Evolutionary conservation across 2,888 invertebrate genomes (phyloP).

Genomic region (Nematopogon swammerdamellus): DNA sequence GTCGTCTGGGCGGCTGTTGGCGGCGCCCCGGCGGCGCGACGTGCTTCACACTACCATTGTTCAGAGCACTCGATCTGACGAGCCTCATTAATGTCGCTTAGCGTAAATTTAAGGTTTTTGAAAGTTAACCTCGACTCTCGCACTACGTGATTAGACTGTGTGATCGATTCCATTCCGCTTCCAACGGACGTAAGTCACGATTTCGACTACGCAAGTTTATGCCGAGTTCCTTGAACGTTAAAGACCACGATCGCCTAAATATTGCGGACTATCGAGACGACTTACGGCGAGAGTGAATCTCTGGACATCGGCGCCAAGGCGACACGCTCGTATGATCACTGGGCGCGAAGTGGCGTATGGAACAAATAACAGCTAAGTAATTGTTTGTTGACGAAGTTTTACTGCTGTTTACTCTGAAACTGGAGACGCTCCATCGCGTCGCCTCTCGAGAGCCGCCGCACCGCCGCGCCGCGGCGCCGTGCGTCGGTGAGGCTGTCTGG

Average conservation of each 20-base stretch:
- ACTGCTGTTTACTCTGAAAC: no score
- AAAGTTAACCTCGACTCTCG: conserved; percentile 29
- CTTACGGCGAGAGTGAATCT: no score
- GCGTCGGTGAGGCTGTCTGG: conserved; percentile 19
- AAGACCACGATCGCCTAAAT: no score
- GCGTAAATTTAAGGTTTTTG: conserved; percentile 40
- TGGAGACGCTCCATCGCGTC: conserved; percentile 4
- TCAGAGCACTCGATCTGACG: not conserved
- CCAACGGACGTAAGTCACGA: not conserved
- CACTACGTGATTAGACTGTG: conserved; percentile 33
- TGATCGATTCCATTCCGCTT: not conserved
- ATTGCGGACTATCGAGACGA: no score
- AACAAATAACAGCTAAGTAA: no score
- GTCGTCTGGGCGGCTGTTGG: conserved; percentile 16
- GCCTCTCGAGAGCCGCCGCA: conserved; percentile 14
- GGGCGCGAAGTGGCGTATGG: no score
- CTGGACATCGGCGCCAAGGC: no score
- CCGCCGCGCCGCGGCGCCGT: conserved; percentile 38
- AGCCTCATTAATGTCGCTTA: conserved; percentile 38
- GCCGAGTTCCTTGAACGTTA: no score
- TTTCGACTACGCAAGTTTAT: no score
- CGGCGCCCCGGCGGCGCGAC: conserved; percentile 19
- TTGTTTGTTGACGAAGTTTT: no score
- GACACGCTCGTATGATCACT: no score
- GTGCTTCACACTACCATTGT: conserved; percentile 15